phyloP scores from a whole-genome alignment of 2,113 vertebrate species.

The Suncus etruscus region DNA sequence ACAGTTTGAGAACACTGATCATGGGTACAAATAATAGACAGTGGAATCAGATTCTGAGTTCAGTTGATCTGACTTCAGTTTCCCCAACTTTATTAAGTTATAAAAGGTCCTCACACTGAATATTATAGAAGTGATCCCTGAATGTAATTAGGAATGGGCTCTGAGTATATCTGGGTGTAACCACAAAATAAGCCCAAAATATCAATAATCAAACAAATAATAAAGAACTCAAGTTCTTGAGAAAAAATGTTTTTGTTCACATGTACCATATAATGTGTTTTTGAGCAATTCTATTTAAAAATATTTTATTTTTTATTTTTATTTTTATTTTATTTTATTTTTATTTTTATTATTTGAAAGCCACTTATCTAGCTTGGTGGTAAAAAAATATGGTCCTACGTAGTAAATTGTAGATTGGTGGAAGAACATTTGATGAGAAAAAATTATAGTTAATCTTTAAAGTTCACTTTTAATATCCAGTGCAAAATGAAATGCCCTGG shows the following conservation, averaged over 20 bases:
- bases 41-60: too few relatives aligned
- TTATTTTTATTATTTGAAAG: conserved; percentile 57
- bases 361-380: not conserved
- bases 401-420: not conserved
- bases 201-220: not conserved
- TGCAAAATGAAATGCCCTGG: not conserved
- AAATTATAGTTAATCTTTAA: conserved; percentile 1
- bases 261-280: not conserved
- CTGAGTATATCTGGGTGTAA: not conserved
- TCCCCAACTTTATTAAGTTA: too few relatives aligned
- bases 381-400: conserved; percentile 9
- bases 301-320: too few relatives aligned
- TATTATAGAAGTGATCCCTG: too few relatives aligned
- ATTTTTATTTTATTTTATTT: too few relatives aligned
- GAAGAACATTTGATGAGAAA: not conserved
- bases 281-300: conserved; percentile 37
- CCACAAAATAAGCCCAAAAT: not conserved
- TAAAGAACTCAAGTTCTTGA: not conserved
- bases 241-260: conserved; percentile 52
- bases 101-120: too few relatives aligned
- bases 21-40: too few relatives aligned
- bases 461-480: not conserved
- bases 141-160: too few relatives aligned
- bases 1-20: too few relatives aligned
- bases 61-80: too few relatives aligned